phyloP scores from a whole-genome alignment of 2,888 invertebrate species.

The Microctonus hyperodae region DNA sequence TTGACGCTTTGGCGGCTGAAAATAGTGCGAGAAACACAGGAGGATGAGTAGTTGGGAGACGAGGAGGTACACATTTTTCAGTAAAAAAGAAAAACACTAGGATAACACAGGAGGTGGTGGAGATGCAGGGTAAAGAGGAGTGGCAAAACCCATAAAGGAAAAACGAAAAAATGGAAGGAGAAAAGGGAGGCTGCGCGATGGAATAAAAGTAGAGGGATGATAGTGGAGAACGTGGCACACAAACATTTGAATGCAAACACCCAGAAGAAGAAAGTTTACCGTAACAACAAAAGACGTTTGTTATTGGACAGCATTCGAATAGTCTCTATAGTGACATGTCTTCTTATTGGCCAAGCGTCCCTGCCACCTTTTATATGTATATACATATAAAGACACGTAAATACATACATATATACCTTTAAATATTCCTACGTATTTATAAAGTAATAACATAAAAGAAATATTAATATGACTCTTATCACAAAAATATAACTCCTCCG shows the following conservation, averaged over 20 bases:
- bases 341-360: constrained; percentile 58
- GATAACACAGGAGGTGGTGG: constrained; percentile 34
- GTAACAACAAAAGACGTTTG: constrained; percentile 64
- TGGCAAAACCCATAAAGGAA: constrained; percentile 29
- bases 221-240: constrained; percentile 40
- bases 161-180: constrained; percentile 18
- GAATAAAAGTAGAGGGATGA: constrained; percentile 30
- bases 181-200: constrained; percentile 28
- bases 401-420: constrained; percentile 19
- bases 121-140: constrained; percentile 23
- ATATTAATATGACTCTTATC: too few species aligned
- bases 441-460: too few species aligned
- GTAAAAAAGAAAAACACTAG: constrained; percentile 35
- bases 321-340: constrained; percentile 59
- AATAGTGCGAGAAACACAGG: constrained; percentile 19
- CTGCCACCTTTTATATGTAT: constrained; percentile 39
- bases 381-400: constrained; percentile 20
- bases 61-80: constrained; percentile 16
- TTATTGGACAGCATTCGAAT: constrained; percentile 63
- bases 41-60: constrained; percentile 25
- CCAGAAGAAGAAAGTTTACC: constrained; percentile 55
- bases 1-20: constrained; percentile 49
- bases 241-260: constrained; percentile 45
- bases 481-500: background rate
- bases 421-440: background rate